Base-by-base conservation (phyloP, 2,113 vertebrate genomes). In the Zosterops japonicus region DNA sequence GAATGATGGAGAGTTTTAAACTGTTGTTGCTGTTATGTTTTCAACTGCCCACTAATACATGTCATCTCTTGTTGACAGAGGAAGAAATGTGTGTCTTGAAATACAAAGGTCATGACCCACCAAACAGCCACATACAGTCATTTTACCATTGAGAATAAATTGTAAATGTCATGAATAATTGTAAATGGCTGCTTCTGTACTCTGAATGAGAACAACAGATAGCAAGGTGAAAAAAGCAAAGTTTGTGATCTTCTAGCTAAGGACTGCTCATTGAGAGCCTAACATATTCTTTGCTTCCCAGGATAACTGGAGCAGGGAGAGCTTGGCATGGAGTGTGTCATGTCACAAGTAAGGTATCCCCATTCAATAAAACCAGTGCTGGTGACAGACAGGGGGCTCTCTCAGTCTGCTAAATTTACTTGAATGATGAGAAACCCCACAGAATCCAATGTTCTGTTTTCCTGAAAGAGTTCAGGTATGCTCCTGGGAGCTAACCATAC, bases 301-400 rank as follows among this genome's bases (percentile, higher is more conserved):
- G 52, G 19, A 52, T 14, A 42, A 42, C 29, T 33, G 11, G 55
- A 64, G 42, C 31, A 59, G 33, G 28, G 33, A 42, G 41, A 85
- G 41, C 36, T 72, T 36, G 14, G 47, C 31, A 36, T 44, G 44
- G 53, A 80, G 55, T 15, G 14, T 64, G n/a, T 55, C n/a, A 23
- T 56, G 23, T 47, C 69, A 29, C 31, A 19, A 71, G 35, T 44
- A 59, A 53, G 10, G 18, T 18, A 55, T 39, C 24, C 29, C 25
- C 25, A 31, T 44, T 82, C 44, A 36, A 25, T 71, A 82, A 77
- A 50, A 50, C 31, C 56, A 57, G 44, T 61, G 33, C 19, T 56
- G 55, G 59, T 92, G 86, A 61, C 90, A 90, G 79, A 75, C 31
- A 93, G 96, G 85, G 95, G 95, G 93, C 93, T 82, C 97, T 63